phyloP scores from a whole-genome alignment of 2,888 invertebrate species.

The Apodemia hepburni region DNA sequence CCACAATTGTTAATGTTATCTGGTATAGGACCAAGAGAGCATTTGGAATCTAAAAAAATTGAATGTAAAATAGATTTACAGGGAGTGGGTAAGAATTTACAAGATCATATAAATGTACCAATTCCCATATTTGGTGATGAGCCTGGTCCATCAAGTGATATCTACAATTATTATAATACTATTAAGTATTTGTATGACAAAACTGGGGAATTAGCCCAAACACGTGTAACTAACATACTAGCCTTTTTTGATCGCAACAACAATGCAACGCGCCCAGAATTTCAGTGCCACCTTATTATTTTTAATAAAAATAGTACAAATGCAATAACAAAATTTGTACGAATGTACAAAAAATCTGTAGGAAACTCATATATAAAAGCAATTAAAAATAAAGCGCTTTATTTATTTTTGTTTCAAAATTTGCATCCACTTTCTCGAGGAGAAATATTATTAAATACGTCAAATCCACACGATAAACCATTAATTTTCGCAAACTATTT shows the following conservation, averaged over 20 bases:
- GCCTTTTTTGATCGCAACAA: slow-evolving; percentile 44
- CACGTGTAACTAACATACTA: slow-evolving; percentile 74
- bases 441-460: slow-evolving; percentile 72
- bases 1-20: slow-evolving; percentile 74
- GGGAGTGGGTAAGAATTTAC: slow-evolving; percentile 75
- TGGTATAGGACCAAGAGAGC: slow-evolving; percentile 66
- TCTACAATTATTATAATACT: slow-evolving; percentile 45
- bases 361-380: slow-evolving; percentile 39
- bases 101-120: slow-evolving; percentile 69
- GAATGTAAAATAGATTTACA: slow-evolving; percentile 52
- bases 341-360: slow-evolving; percentile 39
- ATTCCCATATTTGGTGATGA: slow-evolving; percentile 49
- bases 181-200: slow-evolving; percentile 70
- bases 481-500: slow-evolving; percentile 83
- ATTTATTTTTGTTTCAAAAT: slow-evolving; percentile 50
- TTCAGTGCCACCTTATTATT: slow-evolving; percentile 41
- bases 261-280: slow-evolving; percentile 48
- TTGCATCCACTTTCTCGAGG: slow-evolving; percentile 76
- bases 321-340: slow-evolving; percentile 9
- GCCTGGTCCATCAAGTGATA: slow-evolving; percentile 39
- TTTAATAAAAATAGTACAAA: slow-evolving; percentile 46
- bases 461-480: slow-evolving; percentile 79
- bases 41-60: slow-evolving; percentile 54
- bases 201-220: slow-evolving; percentile 68
- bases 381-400: slow-evolving; percentile 44